These are phyloP conservation scores for Acridotheres tristis DNA, from an alignment of 2,797 vertebrate species.

Conservation along the genomic window DNA sequence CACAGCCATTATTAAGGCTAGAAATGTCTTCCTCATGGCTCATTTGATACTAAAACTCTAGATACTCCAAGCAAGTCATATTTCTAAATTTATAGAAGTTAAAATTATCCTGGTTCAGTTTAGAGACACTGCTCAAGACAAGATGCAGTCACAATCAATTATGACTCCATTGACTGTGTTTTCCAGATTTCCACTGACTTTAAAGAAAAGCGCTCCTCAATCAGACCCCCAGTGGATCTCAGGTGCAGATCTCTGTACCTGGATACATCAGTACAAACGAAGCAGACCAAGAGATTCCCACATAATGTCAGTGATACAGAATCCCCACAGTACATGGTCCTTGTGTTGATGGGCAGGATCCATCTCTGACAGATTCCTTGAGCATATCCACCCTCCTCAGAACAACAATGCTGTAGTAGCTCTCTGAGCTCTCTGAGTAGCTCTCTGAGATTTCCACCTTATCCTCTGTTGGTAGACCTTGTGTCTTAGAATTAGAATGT, in stretches of 20 bases:
- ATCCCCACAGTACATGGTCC: background rate
- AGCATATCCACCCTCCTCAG: background rate
- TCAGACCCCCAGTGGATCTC: background rate
- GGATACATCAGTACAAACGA: background rate
- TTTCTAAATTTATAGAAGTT: background rate
- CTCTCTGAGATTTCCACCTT: background rate
- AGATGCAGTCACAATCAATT: background rate
- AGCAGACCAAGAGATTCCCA: background rate
- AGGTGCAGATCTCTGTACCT: background rate
- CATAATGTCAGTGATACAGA: background rate
- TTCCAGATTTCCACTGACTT: background rate
- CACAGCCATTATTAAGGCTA: background rate
- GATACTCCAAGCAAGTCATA: background rate
- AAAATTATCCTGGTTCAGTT: background rate
- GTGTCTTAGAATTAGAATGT: background rate
- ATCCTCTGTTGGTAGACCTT: fast-evolving
- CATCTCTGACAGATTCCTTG: background rate
- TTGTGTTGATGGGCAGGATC: background rate
- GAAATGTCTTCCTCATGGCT: background rate
- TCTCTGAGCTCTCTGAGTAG: background rate
- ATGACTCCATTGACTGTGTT: background rate
- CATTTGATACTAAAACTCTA: background rate
- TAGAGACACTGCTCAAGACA: background rate
- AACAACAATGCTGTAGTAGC: background rate
- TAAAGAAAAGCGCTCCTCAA: background rate